Evolutionary conservation across 2,888 invertebrate genomes (phyloP).

Genomic region (Argyra leucocephala): DNA sequence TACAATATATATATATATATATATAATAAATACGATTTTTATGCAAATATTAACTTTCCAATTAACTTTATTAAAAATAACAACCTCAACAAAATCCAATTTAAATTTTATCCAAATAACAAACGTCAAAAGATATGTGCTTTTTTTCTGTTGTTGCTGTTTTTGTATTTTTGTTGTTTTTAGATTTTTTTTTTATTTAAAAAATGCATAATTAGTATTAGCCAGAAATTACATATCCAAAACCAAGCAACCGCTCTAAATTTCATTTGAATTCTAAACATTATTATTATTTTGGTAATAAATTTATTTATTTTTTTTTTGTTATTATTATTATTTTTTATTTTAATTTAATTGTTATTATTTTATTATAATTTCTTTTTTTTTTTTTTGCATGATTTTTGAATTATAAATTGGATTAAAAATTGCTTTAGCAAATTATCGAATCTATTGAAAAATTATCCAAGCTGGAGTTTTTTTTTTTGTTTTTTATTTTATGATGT

Average conservation of each 20-base stretch:
- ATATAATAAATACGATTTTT: neutral
- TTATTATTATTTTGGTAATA: slow-evolving; percentile 6
- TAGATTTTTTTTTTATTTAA: neutral
- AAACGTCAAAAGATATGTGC: neutral
- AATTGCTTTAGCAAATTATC: slow-evolving; percentile 6
- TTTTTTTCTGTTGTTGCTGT: neutral
- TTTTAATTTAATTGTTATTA: neutral
- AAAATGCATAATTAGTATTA: slow-evolving; percentile 6
- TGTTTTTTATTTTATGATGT: neutral
- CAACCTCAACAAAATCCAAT: slow-evolving; percentile 6
- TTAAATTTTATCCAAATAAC: slow-evolving; percentile 6
- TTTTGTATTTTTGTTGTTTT: neutral
- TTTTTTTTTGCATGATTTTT: neutral
- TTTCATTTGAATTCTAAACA: slow-evolving; percentile 6
- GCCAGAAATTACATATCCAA: neutral
- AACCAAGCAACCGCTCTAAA: slow-evolving; percentile 6
- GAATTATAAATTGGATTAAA: slow-evolving; percentile 4
- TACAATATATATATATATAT: neutral
- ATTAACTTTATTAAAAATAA: slow-evolving; percentile 6
- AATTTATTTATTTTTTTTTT: neutral
- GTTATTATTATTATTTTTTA: neutral
- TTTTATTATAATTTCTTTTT: neutral
- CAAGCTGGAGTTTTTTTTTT: neutral
- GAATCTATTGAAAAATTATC: slow-evolving; percentile 4
- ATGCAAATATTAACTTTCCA: slow-evolving; percentile 6